These are phyloP conservation scores for Pseudochromis fuscus DNA, from an alignment of 2,797 vertebrate genomes.

Conservation along the genomic window DNA sequence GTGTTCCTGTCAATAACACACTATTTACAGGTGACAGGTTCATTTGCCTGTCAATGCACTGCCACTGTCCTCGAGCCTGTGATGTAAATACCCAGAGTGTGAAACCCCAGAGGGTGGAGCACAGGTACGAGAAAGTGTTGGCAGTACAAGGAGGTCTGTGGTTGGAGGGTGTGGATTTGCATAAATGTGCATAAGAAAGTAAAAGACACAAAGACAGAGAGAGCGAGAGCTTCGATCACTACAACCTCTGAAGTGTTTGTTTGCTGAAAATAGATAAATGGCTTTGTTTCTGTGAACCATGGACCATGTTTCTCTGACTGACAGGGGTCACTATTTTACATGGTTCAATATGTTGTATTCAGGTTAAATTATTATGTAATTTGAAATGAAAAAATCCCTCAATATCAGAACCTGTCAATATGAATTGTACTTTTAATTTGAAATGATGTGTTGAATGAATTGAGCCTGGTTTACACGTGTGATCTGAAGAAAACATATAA, in stretches of 20 bases:
- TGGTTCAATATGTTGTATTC: no score
- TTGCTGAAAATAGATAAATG: constrained; percentile 24
- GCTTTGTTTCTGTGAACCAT: constrained; percentile 22
- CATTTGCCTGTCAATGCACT: constrained; percentile 72
- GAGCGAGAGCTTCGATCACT: constrained; percentile 25
- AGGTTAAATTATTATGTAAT: no score
- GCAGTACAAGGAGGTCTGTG: constrained; percentile 9
- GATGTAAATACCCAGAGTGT: constrained; percentile 76
- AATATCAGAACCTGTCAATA: no score
- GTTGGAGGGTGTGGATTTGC: constrained; percentile 23
- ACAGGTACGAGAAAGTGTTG: constrained; percentile 46
- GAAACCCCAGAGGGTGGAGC: constrained; percentile 49
- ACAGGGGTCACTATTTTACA: constrained; percentile 1
- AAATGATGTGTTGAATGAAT: no score
- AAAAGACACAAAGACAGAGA: constrained; percentile 42
- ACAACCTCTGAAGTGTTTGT: constrained; percentile 39
- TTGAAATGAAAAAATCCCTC: no score
- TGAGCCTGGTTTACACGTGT: no score
- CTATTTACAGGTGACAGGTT: constrained; percentile 50
- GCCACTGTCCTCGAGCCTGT: constrained; percentile 62
- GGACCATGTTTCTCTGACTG: constrained; percentile 10
- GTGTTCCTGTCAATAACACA: constrained; percentile 56
- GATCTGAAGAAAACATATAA: no score
- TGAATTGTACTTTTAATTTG: no score
- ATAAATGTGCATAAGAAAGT: constrained; percentile 49